A percentile compares a stretch with the other conserved stretches of the same genome.
phyloP scores from a whole-genome alignment of 2,797 vertebrate species.

The Pampus argenteus region DNA sequence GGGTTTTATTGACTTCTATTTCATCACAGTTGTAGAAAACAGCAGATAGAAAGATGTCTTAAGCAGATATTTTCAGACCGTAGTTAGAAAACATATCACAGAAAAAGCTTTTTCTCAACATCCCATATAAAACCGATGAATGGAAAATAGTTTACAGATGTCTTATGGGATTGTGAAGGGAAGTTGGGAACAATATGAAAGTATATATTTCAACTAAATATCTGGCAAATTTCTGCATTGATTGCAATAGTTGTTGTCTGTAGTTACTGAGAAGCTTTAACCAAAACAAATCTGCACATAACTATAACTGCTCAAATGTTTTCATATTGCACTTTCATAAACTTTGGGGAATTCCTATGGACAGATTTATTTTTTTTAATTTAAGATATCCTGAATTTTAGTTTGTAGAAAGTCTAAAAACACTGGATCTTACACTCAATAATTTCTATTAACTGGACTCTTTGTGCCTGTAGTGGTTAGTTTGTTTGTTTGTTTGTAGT shows the following conservation, averaged over 20 bases:
- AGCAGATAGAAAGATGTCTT: not conserved
- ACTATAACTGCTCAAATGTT: not conserved
- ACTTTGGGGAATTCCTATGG: too few species aligned
- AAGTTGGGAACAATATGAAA: not conserved
- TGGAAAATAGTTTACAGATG: not conserved
- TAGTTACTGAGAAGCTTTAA: too few species aligned
- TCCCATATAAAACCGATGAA: not conserved
- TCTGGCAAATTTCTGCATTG: too few species aligned
- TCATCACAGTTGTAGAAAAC: constrained; percentile 22
- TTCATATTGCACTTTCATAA: too few species aligned
- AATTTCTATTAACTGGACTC: too few species aligned
- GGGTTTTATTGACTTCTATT: constrained; percentile 52
- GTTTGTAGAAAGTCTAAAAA: too few species aligned
- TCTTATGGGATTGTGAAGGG: not conserved
- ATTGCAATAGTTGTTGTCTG: not conserved
- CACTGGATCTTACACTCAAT: too few species aligned
- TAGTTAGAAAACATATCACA: not conserved
- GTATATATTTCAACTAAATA: too few species aligned
- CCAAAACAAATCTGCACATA: too few species aligned
- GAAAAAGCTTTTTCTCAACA: not conserved
- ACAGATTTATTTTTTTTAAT: too few species aligned
- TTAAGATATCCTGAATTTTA: too few species aligned
- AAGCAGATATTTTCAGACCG: not conserved
- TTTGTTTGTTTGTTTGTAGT: not conserved
- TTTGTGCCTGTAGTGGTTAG: too few species aligned